Conservation (phyloP, 2,113 vertebrate species). For the Tringa solitaria region DNA sequence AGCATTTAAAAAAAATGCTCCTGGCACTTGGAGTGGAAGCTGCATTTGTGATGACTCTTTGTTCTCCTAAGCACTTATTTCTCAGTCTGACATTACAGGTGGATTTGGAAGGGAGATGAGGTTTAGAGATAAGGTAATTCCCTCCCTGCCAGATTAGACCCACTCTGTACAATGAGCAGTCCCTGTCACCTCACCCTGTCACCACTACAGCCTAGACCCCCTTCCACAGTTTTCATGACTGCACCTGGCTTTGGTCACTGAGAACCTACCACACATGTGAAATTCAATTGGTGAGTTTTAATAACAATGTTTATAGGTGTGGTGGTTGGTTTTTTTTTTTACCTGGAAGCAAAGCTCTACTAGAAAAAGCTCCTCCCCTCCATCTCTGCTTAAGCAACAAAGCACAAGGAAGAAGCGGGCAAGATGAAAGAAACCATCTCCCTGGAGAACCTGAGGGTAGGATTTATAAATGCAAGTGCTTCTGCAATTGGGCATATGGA, state of each 20-base stretch:
- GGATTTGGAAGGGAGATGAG: slow-evolving; percentile 14
- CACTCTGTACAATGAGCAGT: background rate
- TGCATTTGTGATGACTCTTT: background rate
- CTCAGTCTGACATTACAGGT: background rate
- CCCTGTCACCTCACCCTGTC: no score
- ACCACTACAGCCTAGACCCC: background rate
- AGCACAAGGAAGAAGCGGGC: background rate
- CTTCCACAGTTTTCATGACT: background rate
- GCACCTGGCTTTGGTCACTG: background rate
- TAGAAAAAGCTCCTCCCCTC: background rate
- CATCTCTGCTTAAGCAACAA: background rate
- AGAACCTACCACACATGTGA: background rate
- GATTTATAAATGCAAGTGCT: background rate
- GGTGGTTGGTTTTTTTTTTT: background rate
- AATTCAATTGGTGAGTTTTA: background rate
- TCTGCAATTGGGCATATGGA: background rate
- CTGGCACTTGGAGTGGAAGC: background rate
- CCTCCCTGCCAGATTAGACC: background rate
- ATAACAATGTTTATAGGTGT: background rate
- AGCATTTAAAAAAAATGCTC: background rate
- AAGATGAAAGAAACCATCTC: slow-evolving; percentile 7
- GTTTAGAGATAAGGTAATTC: background rate
- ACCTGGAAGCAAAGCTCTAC: background rate
- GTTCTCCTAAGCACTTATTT: background rate
- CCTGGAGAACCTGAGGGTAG: background rate